Evolutionary conservation across 2,888 invertebrate species (phyloP).

Genomic region (Slavum lentiscoides): DNA sequence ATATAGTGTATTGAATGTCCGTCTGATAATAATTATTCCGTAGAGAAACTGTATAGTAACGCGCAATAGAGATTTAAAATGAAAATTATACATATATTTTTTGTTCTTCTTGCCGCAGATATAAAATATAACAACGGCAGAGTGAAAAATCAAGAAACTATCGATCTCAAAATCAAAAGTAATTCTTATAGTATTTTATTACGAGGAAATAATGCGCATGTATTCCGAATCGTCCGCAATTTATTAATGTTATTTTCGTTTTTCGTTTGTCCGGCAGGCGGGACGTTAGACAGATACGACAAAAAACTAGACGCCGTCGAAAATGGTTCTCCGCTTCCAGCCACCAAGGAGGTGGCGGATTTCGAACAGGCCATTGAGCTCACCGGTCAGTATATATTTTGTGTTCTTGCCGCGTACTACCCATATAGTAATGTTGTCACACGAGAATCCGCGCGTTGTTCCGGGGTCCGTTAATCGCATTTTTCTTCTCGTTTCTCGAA

Average conservation of each 20-base stretch:
- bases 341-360: slow-evolving; percentile 73
- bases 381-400: slow-evolving; percentile 65
- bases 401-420: no score
- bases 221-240: no score
- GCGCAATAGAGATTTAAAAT: no score
- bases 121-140: slow-evolving; percentile 86
- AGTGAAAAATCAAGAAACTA: slow-evolving; percentile 78
- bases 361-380: slow-evolving; percentile 86
- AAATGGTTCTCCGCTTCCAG: slow-evolving; percentile 60
- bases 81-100: not conserved
- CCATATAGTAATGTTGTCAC: no score
- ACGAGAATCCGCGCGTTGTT: no score
- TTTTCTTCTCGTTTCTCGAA: not conserved
- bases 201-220: no score
- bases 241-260: not conserved
- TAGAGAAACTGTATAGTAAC: no score
- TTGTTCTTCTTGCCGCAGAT: slow-evolving; percentile 62
- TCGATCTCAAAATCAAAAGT: slow-evolving; percentile 70
- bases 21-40: no score
- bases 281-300: slow-evolving; percentile 31
- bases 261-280: slow-evolving; percentile 18
- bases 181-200: slow-evolving; percentile 35
- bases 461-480: no score
- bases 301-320: slow-evolving; percentile 57
- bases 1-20: not conserved